Conservation (phyloP, 2,113 vertebrate species). For the Corydoras sp. region DNA sequence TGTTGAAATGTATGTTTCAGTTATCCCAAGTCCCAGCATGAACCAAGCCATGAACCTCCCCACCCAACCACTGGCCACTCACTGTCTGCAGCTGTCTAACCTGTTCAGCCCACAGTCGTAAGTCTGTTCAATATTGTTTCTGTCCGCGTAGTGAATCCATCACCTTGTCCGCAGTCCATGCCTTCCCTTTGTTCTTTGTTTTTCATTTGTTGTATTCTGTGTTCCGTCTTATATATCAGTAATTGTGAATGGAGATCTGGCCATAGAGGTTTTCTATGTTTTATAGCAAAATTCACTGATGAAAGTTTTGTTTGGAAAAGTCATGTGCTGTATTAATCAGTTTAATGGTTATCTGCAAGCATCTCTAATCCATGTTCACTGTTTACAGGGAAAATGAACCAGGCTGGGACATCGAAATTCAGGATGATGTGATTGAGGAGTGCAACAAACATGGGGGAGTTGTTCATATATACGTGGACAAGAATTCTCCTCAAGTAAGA, state of each 20-base stretch:
- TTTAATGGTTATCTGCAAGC: too few relatives aligned
- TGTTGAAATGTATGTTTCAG: conserved; percentile 25
- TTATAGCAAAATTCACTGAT: too few relatives aligned
- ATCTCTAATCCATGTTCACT: background rate
- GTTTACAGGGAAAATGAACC: conserved; percentile 84
- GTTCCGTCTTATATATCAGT: too few relatives aligned
- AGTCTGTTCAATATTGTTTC: conserved; percentile 51
- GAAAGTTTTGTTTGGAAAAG: too few relatives aligned
- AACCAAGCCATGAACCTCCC: conserved; percentile 73
- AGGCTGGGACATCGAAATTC: conserved; percentile 92
- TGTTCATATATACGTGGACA: conserved; percentile 96
- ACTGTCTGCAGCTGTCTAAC: conserved; percentile 97
- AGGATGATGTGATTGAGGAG: conserved; percentile 97
- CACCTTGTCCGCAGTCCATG: too few relatives aligned
- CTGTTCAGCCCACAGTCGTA: conserved; percentile 98
- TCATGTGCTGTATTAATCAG: too few relatives aligned
- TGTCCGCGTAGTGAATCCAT: too few relatives aligned
- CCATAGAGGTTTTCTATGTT: too few relatives aligned
- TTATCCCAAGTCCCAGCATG: conserved; percentile 46
- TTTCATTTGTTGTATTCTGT: too few relatives aligned
- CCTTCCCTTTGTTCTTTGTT: too few relatives aligned
- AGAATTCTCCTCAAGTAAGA: conserved; percentile 91
- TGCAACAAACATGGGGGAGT: conserved; percentile 98
- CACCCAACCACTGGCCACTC: conserved; percentile 89
- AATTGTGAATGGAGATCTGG: too few relatives aligned